A percentile compares a stretch with the other conserved stretches of the same genome.
phyloP scores from a whole-genome alignment of 1,140 invertebrate genomes.

The Hyles euphorbiae region DNA sequence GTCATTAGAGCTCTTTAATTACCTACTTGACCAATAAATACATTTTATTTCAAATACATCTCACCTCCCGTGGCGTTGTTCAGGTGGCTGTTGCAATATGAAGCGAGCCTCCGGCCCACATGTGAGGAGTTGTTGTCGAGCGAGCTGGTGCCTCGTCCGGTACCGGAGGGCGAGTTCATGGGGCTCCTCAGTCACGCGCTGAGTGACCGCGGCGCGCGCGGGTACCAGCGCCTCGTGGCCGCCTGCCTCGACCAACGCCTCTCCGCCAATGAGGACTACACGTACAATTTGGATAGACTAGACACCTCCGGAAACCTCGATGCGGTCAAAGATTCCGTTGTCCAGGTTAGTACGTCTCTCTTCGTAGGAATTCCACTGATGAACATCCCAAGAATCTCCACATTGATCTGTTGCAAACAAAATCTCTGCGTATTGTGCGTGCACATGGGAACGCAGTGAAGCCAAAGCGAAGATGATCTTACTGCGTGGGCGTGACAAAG shows the following conservation, averaged over 20 bases:
- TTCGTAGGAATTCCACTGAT: background rate
- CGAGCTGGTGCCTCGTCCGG: constrained; percentile 85
- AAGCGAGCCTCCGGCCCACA: constrained; percentile 87
- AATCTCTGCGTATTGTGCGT: too few relatives aligned
- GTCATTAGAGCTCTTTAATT: too few relatives aligned
- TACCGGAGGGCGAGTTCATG: constrained; percentile 87
- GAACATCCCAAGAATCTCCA: too few relatives aligned
- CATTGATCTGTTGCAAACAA: too few relatives aligned
- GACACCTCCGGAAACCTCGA: constrained; percentile 32
- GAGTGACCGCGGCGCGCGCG: constrained; percentile 33
- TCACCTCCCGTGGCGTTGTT: too few relatives aligned
- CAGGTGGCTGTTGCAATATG: constrained; percentile 89
- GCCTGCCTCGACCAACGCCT: constrained; percentile 49
- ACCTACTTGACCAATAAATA: too few relatives aligned
- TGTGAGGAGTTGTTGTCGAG: constrained; percentile 89
- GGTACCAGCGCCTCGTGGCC: constrained; percentile 40
- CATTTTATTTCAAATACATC: too few relatives aligned
- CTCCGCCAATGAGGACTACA: constrained; percentile 45
- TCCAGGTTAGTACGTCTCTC: constrained; percentile 30
- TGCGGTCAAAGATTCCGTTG: constrained; percentile 36
- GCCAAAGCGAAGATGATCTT: too few relatives aligned
- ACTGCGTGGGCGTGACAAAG: too few relatives aligned
- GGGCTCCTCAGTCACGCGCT: constrained; percentile 79
- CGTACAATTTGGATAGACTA: constrained; percentile 43
- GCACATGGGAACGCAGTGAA: too few relatives aligned